These are phyloP conservation scores for Clytia hemisphaerica DNA, from an alignment of 30 jellyfish, hydroid and myxozoan genomes.

Conservation along the genomic window DNA sequence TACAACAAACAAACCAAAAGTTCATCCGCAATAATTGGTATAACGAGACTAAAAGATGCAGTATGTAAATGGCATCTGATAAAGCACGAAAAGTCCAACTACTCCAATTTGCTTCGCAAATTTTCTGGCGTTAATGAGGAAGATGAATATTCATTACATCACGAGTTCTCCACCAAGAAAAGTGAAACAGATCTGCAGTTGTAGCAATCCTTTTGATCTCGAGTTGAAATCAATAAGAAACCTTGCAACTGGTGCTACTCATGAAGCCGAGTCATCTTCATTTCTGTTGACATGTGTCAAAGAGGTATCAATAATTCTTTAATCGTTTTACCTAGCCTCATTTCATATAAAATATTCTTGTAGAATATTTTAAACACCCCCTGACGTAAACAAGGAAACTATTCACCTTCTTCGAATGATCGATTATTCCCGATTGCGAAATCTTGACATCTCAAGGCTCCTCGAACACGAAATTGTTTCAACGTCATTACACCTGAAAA, in stretches of 20 bases:
- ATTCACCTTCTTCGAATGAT: no score
- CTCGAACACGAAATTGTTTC: no score
- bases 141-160: neutral
- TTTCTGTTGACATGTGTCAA: no score
- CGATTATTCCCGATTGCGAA: no score
- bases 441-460: no score
- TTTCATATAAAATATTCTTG: no score
- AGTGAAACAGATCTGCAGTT: neutral
- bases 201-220: neutral
- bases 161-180: neutral
- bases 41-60: conserved; percentile 7
- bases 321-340: no score
- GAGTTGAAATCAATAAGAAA: neutral
- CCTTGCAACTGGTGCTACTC: conserved; percentile 1
- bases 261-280: no score
- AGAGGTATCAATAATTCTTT: no score
- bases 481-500: no score
- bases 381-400: no score
- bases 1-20: neutral
- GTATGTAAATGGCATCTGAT: conserved; percentile 7
- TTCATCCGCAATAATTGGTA: neutral
- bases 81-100: conserved; percentile 6
- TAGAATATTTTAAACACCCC: no score
- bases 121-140: neutral
- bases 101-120: neutral